Conservation (phyloP, 2,888 invertebrate genomes). For the Lasioglossum malachurum region DNA sequence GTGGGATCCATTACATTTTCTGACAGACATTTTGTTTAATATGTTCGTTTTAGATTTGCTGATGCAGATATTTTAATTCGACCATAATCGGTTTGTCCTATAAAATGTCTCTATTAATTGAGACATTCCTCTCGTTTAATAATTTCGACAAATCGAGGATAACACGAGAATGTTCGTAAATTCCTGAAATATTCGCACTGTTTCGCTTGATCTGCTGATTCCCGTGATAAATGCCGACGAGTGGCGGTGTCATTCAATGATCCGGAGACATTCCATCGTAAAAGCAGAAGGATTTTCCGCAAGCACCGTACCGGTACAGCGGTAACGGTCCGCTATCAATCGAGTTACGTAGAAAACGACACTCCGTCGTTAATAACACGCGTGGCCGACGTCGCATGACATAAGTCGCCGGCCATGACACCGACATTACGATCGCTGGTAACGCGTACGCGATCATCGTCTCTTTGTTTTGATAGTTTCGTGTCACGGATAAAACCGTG, state of each 20-base stretch:
- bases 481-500: constrained; percentile 19
- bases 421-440: constrained; percentile 68
- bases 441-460: constrained; percentile 59
- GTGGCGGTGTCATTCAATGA: not conserved
- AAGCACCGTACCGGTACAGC: not conserved
- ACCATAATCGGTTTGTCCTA: no score
- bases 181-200: no score
- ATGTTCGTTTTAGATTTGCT: not conserved
- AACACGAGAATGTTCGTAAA: no score
- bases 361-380: constrained; percentile 24
- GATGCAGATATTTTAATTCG: no score
- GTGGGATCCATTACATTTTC: not conserved
- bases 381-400: constrained; percentile 61
- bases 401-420: constrained; percentile 75
- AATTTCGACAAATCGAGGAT: no score
- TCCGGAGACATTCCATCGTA: not conserved
- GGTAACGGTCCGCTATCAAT: constrained; percentile 25
- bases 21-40: not conserved
- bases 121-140: no score
- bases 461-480: constrained; percentile 51
- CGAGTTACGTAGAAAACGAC: constrained; percentile 38
- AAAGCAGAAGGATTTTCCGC: not conserved
- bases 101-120: no score
- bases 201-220: no score
- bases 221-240: not conserved